Evolutionary conservation across 1,140 invertebrate species (phyloP).

Genomic region (Leptopilina boulardi): DNA sequence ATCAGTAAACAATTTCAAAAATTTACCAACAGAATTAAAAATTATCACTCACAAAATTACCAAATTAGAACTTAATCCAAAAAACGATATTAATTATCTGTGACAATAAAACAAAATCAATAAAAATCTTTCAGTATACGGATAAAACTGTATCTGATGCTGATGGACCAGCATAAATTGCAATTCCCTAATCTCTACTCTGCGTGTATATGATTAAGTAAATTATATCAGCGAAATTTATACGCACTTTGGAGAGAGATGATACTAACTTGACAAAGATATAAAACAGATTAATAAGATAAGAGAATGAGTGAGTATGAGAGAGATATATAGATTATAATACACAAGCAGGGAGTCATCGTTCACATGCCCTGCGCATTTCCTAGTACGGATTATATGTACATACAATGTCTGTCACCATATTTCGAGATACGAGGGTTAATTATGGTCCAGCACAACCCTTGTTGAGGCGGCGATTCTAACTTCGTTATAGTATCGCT

Average conservation of each 20-base stretch:
- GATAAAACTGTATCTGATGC: neutral
- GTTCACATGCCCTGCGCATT: slow-evolving; percentile 39
- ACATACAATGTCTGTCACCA: slow-evolving; percentile 41
- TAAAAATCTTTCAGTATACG: neutral
- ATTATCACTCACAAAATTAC: too few relatives aligned
- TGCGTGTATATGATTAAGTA: neutral
- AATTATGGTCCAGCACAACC: slow-evolving; percentile 41
- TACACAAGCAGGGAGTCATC: neutral
- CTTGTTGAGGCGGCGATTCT: slow-evolving; percentile 5
- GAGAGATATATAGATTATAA: slow-evolving; percentile 40
- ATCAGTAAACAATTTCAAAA: too few relatives aligned
- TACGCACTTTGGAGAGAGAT: neutral
- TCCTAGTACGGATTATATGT: slow-evolving; percentile 40
- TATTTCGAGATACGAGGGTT: slow-evolving; percentile 46
- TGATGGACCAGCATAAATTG: neutral
- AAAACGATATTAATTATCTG: too few relatives aligned
- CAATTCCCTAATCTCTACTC: neutral
- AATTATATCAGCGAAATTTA: slow-evolving; percentile 2
- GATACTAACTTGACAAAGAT: neutral
- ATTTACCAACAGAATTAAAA: too few relatives aligned
- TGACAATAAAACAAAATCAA: neutral
- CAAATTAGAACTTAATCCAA: too few relatives aligned
- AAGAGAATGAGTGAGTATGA: neutral
- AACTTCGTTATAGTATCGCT: slow-evolving; percentile 45
- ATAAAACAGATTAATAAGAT: neutral